These are phyloP conservation scores for Ptychochromis oligacanthus DNA, from an alignment of 2,113 vertebrate genomes.

Conservation along the genomic window DNA sequence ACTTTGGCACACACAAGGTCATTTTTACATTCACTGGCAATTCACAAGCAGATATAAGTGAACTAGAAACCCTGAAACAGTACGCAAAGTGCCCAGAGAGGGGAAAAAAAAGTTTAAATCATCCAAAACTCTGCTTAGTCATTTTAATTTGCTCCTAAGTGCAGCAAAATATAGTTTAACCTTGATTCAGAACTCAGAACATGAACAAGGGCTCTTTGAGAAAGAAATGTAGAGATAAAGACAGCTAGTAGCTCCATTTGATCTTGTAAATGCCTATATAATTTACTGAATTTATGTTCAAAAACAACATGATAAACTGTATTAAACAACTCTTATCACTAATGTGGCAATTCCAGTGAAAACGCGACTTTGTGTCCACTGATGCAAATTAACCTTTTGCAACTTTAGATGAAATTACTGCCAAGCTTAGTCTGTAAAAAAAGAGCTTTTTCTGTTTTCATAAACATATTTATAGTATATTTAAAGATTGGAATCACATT, in stretches of 20 bases:
- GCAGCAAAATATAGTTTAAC: neutral
- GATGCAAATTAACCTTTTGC: neutral
- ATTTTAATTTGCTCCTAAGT: neutral
- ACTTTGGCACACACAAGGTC: neutral
- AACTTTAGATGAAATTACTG: neutral
- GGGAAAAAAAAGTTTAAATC: neutral
- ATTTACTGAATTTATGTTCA: neutral
- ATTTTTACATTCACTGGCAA: neutral
- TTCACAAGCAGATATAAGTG: neutral
- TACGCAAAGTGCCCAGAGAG: neutral
- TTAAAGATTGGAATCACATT: neutral
- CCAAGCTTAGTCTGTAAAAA: neutral
- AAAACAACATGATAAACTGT: neutral
- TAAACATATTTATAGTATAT: neutral
- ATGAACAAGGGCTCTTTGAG: neutral
- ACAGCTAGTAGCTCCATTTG: fast-evolving
- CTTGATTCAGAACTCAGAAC: neutral
- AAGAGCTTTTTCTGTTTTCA: neutral
- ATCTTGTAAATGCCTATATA: neutral
- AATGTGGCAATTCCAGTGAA: neutral
- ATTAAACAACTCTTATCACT: neutral
- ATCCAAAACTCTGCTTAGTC: neutral
- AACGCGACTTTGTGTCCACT: neutral
- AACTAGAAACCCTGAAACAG: neutral
- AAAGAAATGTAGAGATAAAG: neutral